phyloP scores from a whole-genome alignment of 2,888 invertebrate species.

The Cephus nigrinus region DNA sequence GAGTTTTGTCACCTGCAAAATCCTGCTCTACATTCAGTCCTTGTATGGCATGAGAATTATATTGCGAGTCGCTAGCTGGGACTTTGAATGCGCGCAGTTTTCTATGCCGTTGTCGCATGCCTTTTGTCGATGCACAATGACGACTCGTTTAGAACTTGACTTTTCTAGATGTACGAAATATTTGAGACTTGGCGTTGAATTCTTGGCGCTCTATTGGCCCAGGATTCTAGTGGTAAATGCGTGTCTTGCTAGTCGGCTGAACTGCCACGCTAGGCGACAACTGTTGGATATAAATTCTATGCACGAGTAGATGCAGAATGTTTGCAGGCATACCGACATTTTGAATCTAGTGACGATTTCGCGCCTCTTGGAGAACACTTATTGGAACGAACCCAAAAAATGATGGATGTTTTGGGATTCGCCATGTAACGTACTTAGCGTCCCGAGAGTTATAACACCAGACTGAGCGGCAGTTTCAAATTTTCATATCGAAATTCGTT shows the following conservation, averaged over 20 bases:
- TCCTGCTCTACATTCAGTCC: not conserved
- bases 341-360: not conserved
- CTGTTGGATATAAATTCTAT: slow-evolving; percentile 2
- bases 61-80: not conserved
- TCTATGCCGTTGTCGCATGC: not conserved
- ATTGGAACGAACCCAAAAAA: not conserved
- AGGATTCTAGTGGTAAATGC: not conserved
- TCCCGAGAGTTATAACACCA: not conserved
- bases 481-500: not conserved
- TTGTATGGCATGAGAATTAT: not conserved
- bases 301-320: not conserved
- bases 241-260: not conserved
- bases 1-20: not conserved
- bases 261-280: not conserved
- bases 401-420: not conserved
- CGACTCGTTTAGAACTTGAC: not conserved
- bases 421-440: not conserved
- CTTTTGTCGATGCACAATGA: not conserved
- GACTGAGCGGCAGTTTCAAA: too few relatives aligned
- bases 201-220: not conserved
- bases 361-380: not conserved
- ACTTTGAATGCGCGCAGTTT: not conserved
- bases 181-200: not conserved
- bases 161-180: not conserved
- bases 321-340: not conserved